phyloP scores from a whole-genome alignment of 2,797 vertebrate genomes.

The Dromococcyx pavoninus region DNA sequence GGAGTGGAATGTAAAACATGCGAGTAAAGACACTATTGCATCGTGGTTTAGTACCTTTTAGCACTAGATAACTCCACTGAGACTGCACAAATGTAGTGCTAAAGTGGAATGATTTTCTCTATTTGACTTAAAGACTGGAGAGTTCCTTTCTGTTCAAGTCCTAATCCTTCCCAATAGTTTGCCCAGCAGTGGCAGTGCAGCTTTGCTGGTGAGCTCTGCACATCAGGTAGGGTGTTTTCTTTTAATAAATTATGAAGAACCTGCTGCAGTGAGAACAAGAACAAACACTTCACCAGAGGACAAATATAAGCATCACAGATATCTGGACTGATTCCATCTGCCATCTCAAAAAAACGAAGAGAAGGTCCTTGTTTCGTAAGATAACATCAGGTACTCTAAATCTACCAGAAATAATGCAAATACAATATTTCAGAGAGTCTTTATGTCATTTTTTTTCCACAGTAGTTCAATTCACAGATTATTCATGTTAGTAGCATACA shows the following conservation, averaged over 20 bases:
- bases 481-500: not conserved
- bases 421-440: not conserved
- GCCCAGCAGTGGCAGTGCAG: not conserved
- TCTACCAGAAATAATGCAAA: not conserved
- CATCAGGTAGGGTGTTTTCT: not conserved
- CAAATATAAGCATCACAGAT: not conserved
- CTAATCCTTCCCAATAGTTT: not conserved
- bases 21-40: not conserved
- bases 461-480: not conserved
- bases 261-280: not conserved
- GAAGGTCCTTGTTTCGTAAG: not conserved
- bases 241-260: not conserved
- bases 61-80: not conserved
- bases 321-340: not conserved
- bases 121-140: not conserved
- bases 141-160: not conserved
- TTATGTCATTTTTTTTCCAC: not conserved
- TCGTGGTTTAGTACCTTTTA: not conserved
- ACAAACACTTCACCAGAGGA: not conserved
- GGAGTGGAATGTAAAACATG: not conserved
- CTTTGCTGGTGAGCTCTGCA: not conserved
- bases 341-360: not conserved
- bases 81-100: not conserved
- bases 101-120: not conserved
- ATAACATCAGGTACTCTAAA: not conserved